These are phyloP conservation scores for Limanda limanda DNA, from an alignment of 2,113 vertebrate species.

Conservation along the genomic window DNA sequence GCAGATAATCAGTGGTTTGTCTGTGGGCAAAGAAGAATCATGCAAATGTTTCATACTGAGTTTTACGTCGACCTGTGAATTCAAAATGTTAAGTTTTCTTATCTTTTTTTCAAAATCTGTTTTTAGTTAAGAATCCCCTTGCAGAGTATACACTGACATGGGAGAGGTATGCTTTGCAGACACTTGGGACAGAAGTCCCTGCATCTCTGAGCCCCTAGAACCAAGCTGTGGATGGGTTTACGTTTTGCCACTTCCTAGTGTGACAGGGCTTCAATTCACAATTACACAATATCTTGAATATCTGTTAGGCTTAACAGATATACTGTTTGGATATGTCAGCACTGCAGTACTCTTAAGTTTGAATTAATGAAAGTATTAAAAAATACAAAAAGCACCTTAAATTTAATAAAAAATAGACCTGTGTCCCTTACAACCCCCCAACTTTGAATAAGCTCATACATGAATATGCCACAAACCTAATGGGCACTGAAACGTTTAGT, in stretches of 20 bases:
- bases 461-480: neutral
- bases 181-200: too few species aligned
- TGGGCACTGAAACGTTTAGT: neutral
- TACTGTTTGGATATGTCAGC: constrained; percentile 1
- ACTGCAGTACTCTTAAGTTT: neutral
- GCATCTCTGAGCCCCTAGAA: neutral
- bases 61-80: neutral
- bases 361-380: neutral
- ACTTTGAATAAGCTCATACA: neutral
- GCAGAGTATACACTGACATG: neutral
- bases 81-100: too few species aligned
- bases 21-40: neutral
- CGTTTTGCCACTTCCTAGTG: neutral
- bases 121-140: neutral
- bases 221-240: neutral
- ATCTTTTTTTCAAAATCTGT: too few species aligned
- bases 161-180: too few species aligned
- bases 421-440: neutral
- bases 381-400: constrained; percentile 1
- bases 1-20: neutral
- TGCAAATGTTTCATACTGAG: neutral
- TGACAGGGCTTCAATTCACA: neutral
- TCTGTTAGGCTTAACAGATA: constrained; percentile 32
- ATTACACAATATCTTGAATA: neutral
- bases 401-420: neutral